Percentiles rank a stretch among this genome's conserved stretches.
Evolutionary conservation across 1,140 invertebrate species (phyloP).

Genomic region (Trichogramma pretiosum): DNA sequence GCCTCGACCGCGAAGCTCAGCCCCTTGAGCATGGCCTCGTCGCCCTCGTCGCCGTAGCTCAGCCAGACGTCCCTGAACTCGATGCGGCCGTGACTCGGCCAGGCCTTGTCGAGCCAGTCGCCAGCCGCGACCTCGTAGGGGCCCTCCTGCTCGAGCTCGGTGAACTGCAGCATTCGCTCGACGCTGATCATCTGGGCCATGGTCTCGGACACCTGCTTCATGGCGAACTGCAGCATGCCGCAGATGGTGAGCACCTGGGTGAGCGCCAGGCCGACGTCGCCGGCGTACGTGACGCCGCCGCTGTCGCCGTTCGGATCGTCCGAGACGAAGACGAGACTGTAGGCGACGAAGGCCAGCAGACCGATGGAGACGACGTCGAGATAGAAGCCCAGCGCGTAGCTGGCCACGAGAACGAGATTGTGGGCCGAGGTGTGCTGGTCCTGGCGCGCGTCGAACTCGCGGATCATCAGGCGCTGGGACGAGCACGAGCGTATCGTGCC

Average conservation of each 20-base stretch:
- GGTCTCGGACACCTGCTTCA: constrained; percentile 72
- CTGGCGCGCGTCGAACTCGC: constrained; percentile 64
- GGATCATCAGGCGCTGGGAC: constrained; percentile 59
- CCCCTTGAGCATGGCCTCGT: constrained; percentile 3
- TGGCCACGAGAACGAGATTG: constrained; percentile 63
- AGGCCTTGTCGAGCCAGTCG: constrained; percentile 57
- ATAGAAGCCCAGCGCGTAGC: constrained; percentile 71
- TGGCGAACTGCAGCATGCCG: constrained; percentile 79
- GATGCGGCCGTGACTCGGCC: constrained; percentile 1
- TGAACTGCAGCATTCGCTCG: constrained; percentile 70
- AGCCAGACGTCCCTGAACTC: constrained; percentile 4
- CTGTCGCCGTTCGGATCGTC: background rate
- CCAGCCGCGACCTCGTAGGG: constrained; percentile 33
- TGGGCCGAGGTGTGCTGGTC: constrained; percentile 52
- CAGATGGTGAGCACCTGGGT: constrained; percentile 50
- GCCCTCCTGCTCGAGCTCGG: constrained; percentile 53
- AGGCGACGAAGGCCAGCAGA: constrained; percentile 58
- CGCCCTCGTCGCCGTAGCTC: background rate
- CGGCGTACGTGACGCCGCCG: constrained; percentile 34
- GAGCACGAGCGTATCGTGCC: constrained; percentile 67
- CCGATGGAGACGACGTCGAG: constrained; percentile 65
- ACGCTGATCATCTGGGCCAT: constrained; percentile 81
- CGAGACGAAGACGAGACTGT: constrained; percentile 53
- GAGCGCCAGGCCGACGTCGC: constrained; percentile 35
- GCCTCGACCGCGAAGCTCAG: constrained; percentile 2